Percentiles rank a stretch among this genome's conserved stretches.
Conservation (phyloP, 2,888 invertebrate species). For the Oligia fasciuncula region DNA sequence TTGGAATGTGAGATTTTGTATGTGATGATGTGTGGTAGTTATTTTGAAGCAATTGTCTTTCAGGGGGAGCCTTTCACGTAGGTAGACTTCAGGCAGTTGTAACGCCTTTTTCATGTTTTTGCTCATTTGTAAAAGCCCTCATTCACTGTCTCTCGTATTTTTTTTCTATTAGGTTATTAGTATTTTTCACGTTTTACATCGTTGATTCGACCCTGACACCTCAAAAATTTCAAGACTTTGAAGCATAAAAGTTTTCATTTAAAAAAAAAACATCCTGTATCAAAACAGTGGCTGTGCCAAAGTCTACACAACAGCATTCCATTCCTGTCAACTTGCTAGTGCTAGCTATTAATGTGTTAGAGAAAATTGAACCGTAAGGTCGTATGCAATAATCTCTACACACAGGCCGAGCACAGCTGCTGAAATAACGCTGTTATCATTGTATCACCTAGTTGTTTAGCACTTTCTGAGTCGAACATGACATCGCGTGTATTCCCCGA, state of each 20-base stretch:
- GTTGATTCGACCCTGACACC: neutral
- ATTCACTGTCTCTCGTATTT: neutral
- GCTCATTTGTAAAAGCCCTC: neutral
- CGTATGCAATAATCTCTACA: neutral
- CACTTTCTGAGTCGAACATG: neutral
- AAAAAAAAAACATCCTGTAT: too few species aligned
- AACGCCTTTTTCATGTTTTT: neutral
- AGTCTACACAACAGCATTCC: neutral
- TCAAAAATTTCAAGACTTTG: neutral
- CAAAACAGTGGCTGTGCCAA: neutral
- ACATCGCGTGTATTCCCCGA: neutral
- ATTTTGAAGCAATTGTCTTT: neutral
- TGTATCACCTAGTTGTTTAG: neutral
- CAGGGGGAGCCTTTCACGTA: neutral
- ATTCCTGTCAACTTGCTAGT: neutral
- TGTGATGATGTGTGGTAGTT: neutral
- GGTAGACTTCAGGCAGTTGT: neutral
- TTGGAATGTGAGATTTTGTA: slow-evolving; percentile 1
- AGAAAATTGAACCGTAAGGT: neutral
- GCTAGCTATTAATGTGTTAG: neutral
- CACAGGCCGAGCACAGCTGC: neutral
- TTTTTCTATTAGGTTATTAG: neutral
- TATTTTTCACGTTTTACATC: neutral
- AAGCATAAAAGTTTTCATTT: neutral
- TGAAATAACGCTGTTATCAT: neutral